Evolutionary conservation across 2,797 vertebrate species (phyloP), one percentile per base, ranked within the genome.

Genomic region (Mormyrus proboscirostris): DNA sequence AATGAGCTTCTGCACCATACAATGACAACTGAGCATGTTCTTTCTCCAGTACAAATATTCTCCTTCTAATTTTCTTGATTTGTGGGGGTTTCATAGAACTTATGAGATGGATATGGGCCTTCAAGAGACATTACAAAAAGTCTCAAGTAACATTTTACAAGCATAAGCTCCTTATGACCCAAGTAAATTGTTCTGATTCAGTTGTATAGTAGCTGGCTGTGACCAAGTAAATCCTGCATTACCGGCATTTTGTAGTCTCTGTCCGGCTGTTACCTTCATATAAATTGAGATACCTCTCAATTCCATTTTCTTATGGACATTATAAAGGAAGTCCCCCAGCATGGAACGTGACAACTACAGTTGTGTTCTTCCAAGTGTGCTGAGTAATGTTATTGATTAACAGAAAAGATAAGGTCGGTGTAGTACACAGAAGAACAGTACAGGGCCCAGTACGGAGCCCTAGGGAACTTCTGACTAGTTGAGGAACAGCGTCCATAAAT

Each of bases 321-420:
- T 14, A 29, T 65, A 65, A 65, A 65, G 19, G 19, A 62, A 69
- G 62, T 29, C 3, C 25, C 29, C 22, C 22, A 29, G 33, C 9
- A 29, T 69, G 22, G 3, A 69, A 76, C 1, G 33, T 41, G 38
- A 76, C 69, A 76, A 76, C 69, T 76, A 41, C 25, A 69, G 25
- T 69, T 76, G 69, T 41, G 10, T 38, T 76, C 38, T 76, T 4
- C 69, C 29, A 41, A 76, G 69, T 76, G 29, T 76, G 38, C 0
- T 76, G 16, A 41, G 19, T 76, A 76, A 76, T 76, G 69, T 76
- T 76, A 76, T 76, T 76, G 69, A 76, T 76, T 76, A 76, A 76
- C 69, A 76, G 12, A 73, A 73, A 76, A 19, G 33, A 38, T 41
- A 76, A 12, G 2, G 14, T 5, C 4, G 2, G 22, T 38, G 7